Evolutionary conservation across 1,140 invertebrate genomes (phyloP), one percentile per base, ranked within the genome.

Genomic region (Anoplophora glabripennis): DNA sequence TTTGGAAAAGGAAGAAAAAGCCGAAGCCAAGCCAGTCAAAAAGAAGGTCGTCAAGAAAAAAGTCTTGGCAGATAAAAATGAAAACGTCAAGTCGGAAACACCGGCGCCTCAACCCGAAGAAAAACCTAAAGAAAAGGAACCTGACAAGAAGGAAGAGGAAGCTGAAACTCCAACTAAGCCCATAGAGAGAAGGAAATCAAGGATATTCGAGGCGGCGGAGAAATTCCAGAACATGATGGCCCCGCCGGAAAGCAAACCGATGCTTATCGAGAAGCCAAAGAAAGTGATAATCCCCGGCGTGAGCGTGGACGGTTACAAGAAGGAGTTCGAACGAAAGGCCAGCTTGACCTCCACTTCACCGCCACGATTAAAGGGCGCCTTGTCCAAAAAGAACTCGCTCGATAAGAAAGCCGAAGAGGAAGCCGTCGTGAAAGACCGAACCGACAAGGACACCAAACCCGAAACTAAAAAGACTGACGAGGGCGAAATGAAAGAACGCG

Each of bases 281-380:
- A 92, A 91, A 69, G 81, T 89, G 33, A 84, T 88, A 61, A 87
- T 92, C 70, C 86, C 89, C 11, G 89, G 80, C 75, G 88, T 90
- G 10, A 90, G 89, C 71, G 90, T 92, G 1, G 87, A 87, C 53
- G 90, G 87, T 70, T 89, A 88, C 52, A 92, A 91, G 65, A 86
- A 88, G 64, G 89, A 89, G 64, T 93, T 91, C 72, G 90, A 93
- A 68, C 78, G 87, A 28, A 86, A 88, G 77, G 88, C 84, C 21
- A 89, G 83, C 64, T 79, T 85, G 35, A 87, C 81, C 0, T 82
- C 68, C 41, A 77, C 68, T 10, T 78, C 68, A 57, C 75, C 65
- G 58, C 74, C 77, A 2, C 73, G 81, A 59, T 53, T 77, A 1
- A 73, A 72, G 60, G 21, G 38, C 44, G 40, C 52, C 21, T 54